A percentile compares a stretch with the other conserved stretches of the same genome.
Conservation (phyloP, 2,797 vertebrate species). For the Chlorospingus semifuscus region DNA sequence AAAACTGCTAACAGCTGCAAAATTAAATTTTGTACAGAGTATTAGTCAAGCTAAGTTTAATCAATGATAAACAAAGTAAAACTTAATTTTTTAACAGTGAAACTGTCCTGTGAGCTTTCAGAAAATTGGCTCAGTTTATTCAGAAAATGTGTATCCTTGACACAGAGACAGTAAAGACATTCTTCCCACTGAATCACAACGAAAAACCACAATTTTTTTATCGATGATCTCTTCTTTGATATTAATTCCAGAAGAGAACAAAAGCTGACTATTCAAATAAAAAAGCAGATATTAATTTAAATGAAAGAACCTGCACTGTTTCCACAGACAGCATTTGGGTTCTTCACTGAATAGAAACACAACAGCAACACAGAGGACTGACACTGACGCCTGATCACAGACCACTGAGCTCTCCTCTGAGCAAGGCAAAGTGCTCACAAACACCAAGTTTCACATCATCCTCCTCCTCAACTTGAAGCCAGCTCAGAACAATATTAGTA, state of each 20-base stretch:
- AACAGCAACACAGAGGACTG: rapidly evolving
- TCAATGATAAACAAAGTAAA: neutral
- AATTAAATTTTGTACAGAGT: neutral
- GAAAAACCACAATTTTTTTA: neutral
- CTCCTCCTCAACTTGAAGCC: neutral
- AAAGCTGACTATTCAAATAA: neutral
- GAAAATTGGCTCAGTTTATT: neutral
- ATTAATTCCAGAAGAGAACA: neutral
- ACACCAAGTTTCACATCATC: neutral
- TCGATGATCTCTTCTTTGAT: neutral
- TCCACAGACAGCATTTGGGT: neutral
- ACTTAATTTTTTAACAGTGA: neutral
- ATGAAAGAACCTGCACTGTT: neutral
- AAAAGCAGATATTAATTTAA: neutral
- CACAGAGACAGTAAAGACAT: neutral
- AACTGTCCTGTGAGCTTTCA: neutral
- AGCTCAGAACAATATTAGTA: neutral
- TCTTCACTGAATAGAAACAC: neutral
- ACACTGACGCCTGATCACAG: neutral
- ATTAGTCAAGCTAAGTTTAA: neutral
- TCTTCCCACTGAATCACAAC: neutral
- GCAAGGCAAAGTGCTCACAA: neutral
- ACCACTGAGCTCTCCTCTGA: neutral
- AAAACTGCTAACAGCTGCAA: constrained; percentile 87
- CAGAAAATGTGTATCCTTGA: neutral